phyloP scores from a whole-genome alignment of 2,888 invertebrate species.

The Rutpela maculata region DNA sequence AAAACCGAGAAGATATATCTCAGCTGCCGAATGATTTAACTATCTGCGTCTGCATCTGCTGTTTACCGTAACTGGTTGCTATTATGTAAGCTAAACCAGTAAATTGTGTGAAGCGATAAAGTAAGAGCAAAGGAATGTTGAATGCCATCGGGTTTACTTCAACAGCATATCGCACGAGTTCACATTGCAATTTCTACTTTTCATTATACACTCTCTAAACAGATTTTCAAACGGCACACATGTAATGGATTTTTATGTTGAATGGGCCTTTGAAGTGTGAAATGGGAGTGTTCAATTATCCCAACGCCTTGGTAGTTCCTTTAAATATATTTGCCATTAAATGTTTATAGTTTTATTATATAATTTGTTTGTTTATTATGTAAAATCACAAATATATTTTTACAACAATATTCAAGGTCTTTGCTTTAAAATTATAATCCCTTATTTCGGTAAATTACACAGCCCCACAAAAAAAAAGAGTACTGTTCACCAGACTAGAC shows the following conservation, averaged over 20 bases:
- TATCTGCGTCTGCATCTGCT: background rate
- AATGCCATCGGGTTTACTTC: background rate
- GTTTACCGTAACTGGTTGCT: background rate
- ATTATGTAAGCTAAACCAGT: background rate
- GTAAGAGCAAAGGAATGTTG: background rate
- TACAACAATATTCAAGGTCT: too few species aligned
- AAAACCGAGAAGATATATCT: background rate
- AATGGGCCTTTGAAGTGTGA: too few species aligned
- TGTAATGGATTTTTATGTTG: background rate
- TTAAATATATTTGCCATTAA: too few species aligned
- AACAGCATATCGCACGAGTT: background rate
- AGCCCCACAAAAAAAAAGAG: too few species aligned
- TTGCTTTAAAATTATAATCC: too few species aligned
- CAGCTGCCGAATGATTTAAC: background rate
- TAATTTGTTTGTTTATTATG: too few species aligned
- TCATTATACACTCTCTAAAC: background rate
- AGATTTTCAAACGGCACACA: background rate
- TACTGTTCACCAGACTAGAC: too few species aligned
- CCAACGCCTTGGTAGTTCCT: too few species aligned
- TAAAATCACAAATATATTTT: too few species aligned
- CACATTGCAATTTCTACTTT: background rate
- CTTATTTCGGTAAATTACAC: too few species aligned
- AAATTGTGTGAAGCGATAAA: conserved; percentile 3
- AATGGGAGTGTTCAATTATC: too few species aligned
- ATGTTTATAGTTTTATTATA: too few species aligned